Conservation (phyloP, 1,140 invertebrate species). For the Kradibia gibbosae region DNA sequence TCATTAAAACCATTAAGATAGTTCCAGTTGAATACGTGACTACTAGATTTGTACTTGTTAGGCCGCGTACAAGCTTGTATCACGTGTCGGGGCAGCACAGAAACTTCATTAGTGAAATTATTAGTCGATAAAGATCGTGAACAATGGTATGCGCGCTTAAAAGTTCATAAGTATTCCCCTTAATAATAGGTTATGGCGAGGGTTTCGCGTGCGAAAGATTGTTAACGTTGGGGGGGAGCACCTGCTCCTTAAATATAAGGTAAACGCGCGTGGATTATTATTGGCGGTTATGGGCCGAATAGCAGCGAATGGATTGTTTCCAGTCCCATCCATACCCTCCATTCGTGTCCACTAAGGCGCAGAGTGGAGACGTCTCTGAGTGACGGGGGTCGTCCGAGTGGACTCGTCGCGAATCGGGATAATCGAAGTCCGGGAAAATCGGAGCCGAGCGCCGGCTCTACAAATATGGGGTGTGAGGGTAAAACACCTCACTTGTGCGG, state of each 20-base stretch:
- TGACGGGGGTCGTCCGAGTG: no score
- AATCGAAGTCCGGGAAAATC: not conserved
- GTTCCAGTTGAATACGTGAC: not conserved
- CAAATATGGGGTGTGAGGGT: slow-evolving; percentile 4
- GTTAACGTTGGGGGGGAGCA: not conserved
- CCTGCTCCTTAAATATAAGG: no score
- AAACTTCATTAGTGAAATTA: slow-evolving; percentile 10
- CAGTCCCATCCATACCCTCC: no score
- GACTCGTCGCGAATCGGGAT: not conserved
- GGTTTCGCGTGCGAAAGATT: not conserved
- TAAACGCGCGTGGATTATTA: no score
- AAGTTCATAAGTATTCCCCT: not conserved
- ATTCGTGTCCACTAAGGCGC: no score
- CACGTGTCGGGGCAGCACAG: not conserved
- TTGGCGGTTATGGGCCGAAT: no score
- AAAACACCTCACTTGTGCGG: slow-evolving; percentile 13
- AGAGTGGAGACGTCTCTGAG: not conserved
- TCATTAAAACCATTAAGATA: not conserved
- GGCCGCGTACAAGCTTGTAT: not conserved
- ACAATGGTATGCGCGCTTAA: not conserved
- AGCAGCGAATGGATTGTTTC: not conserved
- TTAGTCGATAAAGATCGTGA: not conserved
- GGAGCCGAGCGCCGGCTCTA: not conserved
- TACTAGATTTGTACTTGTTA: not conserved
- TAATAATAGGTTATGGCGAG: not conserved